Percentiles rank a stretch among this genome's conserved stretches.
Conservation (phyloP, 2,797 vertebrate genomes). For the Coregonus sp. region DNA sequence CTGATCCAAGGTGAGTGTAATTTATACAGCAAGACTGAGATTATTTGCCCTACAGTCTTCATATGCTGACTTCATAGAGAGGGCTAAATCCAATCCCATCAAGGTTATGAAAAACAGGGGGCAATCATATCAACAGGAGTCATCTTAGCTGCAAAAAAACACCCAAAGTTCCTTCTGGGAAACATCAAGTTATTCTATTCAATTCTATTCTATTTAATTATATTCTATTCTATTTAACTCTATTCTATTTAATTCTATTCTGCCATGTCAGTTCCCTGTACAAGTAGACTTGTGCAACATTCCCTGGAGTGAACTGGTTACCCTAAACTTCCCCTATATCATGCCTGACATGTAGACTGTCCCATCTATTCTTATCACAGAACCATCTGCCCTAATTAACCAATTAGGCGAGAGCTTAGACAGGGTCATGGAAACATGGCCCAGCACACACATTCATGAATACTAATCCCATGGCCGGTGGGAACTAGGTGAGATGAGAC, state of each 20-base stretch:
- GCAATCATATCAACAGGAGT: too few relatives aligned
- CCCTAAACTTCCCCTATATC: background rate
- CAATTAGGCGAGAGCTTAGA: slow-evolving; percentile 30
- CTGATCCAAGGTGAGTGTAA: background rate
- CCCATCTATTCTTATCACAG: slow-evolving; percentile 11
- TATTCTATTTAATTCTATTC: too few relatives aligned
- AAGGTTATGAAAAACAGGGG: too few relatives aligned
- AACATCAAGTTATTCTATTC: too few relatives aligned
- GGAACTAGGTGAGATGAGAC: background rate
- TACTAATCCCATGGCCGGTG: slow-evolving; percentile 11
- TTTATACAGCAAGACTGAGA: background rate
- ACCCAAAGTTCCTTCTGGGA: too few relatives aligned
- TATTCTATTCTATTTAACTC: too few relatives aligned
- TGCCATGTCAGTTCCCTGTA: background rate
- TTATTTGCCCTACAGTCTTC: background rate
- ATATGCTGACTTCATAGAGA: background rate
- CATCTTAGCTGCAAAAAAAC: too few relatives aligned
- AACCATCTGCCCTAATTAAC: slow-evolving; percentile 13
- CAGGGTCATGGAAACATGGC: slow-evolving; percentile 11
- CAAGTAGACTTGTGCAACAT: background rate
- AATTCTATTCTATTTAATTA: too few relatives aligned
- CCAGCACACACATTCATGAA: background rate
- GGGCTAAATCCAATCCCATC: background rate
- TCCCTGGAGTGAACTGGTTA: background rate
- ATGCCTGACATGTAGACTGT: background rate